phyloP scores from a whole-genome alignment of 1,140 invertebrate species.

The Eurytemora carolleeae region DNA sequence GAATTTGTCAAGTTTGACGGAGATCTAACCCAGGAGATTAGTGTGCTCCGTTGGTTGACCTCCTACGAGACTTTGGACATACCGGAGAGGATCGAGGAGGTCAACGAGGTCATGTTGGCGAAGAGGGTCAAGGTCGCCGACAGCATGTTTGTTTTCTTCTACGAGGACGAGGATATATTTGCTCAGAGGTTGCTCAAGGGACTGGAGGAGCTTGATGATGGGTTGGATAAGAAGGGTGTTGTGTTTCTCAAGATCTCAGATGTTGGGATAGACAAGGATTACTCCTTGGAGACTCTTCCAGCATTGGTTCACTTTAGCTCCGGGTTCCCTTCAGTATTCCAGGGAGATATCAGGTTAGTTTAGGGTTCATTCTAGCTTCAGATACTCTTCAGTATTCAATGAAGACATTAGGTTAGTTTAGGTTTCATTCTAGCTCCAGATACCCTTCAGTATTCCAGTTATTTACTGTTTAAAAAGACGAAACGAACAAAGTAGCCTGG shows the following conservation, averaged over 20 bases:
- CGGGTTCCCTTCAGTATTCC: background rate
- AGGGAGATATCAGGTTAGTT: background rate
- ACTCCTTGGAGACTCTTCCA: conserved; percentile 62
- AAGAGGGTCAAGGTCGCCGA: background rate
- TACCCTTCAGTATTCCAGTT: too few species aligned
- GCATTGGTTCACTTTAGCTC: conserved; percentile 61
- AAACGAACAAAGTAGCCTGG: too few species aligned
- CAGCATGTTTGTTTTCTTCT: conserved; percentile 10
- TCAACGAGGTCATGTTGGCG: background rate
- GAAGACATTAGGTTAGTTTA: too few species aligned
- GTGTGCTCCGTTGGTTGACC: conserved; percentile 66
- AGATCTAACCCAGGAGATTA: conserved; percentile 71
- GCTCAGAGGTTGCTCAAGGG: conserved; percentile 68
- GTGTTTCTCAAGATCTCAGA: conserved; percentile 86
- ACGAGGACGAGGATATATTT: conserved; percentile 61
- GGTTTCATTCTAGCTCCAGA: too few species aligned
- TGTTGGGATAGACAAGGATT: conserved; percentile 64
- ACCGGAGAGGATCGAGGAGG: conserved; percentile 32
- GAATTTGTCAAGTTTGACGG: conserved; percentile 37
- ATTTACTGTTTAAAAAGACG: too few species aligned
- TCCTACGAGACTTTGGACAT: conserved; percentile 75
- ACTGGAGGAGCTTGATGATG: conserved; percentile 79
- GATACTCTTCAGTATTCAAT: too few species aligned
- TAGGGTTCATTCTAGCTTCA: too few species aligned
- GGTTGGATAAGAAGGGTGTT: conserved; percentile 74